Conservation (phyloP, 2,797 vertebrate species). For the Thamnophis elegans region DNA sequence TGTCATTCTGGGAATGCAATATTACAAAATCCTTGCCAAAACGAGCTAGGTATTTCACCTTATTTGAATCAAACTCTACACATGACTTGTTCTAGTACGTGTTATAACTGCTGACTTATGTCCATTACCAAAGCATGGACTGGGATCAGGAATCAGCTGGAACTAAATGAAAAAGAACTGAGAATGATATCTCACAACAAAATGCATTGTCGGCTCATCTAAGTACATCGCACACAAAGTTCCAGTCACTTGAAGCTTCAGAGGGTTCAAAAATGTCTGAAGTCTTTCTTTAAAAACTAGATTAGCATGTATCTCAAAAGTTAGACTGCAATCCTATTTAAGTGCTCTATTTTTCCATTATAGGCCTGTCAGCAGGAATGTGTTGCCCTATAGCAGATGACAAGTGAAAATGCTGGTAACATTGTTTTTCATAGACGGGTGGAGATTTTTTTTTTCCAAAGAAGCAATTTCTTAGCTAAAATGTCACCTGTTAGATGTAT, state of each 20-base stretch:
- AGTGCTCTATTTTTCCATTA: slow-evolving; percentile 82
- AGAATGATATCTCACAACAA: slow-evolving; percentile 53
- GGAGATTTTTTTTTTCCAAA: slow-evolving; percentile 56
- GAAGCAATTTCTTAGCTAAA: slow-evolving; percentile 84
- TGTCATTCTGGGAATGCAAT: background rate
- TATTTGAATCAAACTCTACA: background rate
- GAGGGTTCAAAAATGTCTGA: slow-evolving; percentile 74
- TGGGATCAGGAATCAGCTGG: slow-evolving; percentile 14
- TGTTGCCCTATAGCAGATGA: slow-evolving; percentile 81
- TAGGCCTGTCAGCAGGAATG: slow-evolving; percentile 77
- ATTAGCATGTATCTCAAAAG: slow-evolving; percentile 82
- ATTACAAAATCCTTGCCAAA: background rate
- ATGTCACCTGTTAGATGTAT: slow-evolving; percentile 85
- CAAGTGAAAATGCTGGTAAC: slow-evolving; percentile 81
- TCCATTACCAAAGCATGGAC: slow-evolving; percentile 44
- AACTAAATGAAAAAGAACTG: slow-evolving; percentile 46
- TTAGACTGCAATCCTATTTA: slow-evolving; percentile 77
- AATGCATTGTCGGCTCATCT: slow-evolving; percentile 58
- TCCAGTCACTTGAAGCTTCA: slow-evolving; percentile 65
- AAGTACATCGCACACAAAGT: slow-evolving; percentile 54
- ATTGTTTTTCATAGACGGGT: slow-evolving; percentile 80
- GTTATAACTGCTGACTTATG: slow-evolving; percentile 21
- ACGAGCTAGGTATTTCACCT: background rate
- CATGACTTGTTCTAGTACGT: background rate
- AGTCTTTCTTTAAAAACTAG: slow-evolving; percentile 75